Evolutionary conservation across 2,888 invertebrate genomes (phyloP).

Genomic region (Pachliopta kotzebuea): DNA sequence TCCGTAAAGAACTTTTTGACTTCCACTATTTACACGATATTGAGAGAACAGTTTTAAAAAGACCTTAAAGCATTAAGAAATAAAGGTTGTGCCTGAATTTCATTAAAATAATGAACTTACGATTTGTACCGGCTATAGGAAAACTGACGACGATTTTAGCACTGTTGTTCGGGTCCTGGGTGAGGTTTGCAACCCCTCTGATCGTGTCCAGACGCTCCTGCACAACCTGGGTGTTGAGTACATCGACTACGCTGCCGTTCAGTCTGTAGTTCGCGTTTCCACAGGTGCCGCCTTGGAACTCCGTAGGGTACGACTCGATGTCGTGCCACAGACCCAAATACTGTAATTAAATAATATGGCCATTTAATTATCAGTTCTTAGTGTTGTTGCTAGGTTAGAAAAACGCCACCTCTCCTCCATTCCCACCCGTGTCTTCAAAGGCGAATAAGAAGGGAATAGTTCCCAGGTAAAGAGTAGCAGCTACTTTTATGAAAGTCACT

Average conservation of each 20-base stretch:
- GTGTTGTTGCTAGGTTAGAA: too few species aligned
- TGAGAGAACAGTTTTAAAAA: too few species aligned
- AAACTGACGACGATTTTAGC: conserved; percentile 83
- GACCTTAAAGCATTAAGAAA: too few species aligned
- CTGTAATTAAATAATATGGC: conserved; percentile 27
- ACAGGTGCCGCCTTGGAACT: conserved; percentile 38
- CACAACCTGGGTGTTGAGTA: conserved; percentile 48
- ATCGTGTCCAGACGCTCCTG: conserved; percentile 47
- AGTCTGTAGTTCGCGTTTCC: conserved; percentile 36
- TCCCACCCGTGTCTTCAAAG: too few species aligned
- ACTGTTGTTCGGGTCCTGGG: conserved; percentile 74
- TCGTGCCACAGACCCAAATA: conserved; percentile 37
- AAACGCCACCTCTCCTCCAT: too few species aligned
- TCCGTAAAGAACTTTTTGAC: too few species aligned
- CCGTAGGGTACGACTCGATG: conserved; percentile 34
- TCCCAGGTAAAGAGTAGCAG: too few species aligned
- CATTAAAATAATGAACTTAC: conserved; percentile 29
- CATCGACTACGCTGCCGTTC: conserved; percentile 32
- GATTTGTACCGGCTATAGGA: conserved; percentile 64
- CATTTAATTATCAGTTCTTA: too few species aligned
- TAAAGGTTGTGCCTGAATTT: too few species aligned
- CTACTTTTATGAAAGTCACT: too few species aligned
- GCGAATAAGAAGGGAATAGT: too few species aligned
- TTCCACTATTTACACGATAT: too few species aligned
- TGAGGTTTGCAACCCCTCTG: conserved; percentile 45